Base-by-base conservation (phyloP, 92 coral and sea anemone genomes). In the Chrysogorgia sp. region DNA sequence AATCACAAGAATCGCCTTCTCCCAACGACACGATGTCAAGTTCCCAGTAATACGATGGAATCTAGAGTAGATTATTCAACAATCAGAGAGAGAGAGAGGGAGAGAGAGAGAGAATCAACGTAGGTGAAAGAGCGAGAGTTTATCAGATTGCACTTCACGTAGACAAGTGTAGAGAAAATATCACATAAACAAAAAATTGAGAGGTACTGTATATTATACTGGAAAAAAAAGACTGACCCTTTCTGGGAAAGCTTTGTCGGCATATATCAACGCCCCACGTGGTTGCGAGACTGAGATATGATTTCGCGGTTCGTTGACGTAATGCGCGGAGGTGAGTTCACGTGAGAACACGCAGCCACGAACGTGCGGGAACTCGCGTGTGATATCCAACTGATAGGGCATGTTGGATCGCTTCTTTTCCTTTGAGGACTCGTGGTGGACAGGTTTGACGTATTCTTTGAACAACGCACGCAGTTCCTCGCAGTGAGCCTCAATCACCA, bases 11-110 rank as follows among this genome's bases (percentile, higher is more conserved):
- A 24, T 58, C 92, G 12, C 81, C 48, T 23, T 79, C 84, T 17
- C 92, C 97, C 56, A 89, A 81, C 21, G 97, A 91, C 26, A 86
- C 67, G 32, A 94, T 75, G 84, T 94, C 98, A 47, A 83, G 88
- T 68, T 94, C 98, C 98, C 98, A 94, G 83, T 94, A 94, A 79
- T 84, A 94, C 6, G 98, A 94, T 8, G 94, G 92, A 9, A 91
- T 91, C 98, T 94, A 79, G 45, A 62, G 2, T 0, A 23, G 8
- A 13, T 0, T 7, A 56, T 58, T 19, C 10, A 19, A 43, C 53
- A 57, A 57, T n/a, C n/a, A n/a, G n/a, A n/a, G n/a, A n/a, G n/a
- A n/a, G n/a, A n/a, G n/a, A n/a, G n/a, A n/a, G n/a, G n/a, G n/a
- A n/a, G n/a, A n/a, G n/a, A n/a, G n/a, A n/a, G n/a, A n/a, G n/a